A percentile compares a stretch with the other conserved stretches of the same genome.
Evolutionary conservation across 2,113 vertebrate genomes (phyloP).

Genomic region (Raja brachyura): DNA sequence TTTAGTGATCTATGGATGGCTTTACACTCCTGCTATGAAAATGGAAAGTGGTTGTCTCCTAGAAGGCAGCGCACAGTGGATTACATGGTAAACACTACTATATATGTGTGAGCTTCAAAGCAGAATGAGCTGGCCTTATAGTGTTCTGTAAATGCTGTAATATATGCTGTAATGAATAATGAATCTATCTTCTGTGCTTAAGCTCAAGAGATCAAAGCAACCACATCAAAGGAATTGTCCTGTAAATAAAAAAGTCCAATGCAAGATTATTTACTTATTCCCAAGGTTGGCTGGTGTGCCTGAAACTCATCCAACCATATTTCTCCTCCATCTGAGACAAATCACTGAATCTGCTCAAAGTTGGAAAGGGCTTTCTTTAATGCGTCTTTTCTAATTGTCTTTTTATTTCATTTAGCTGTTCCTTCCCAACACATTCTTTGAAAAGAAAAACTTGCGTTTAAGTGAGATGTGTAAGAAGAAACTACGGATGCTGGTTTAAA

Average conservation of each 20-base stretch:
- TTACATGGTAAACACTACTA: not conserved
- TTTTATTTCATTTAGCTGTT: not conserved
- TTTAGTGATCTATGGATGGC: not conserved
- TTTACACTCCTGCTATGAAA: not conserved
- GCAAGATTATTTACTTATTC: not conserved
- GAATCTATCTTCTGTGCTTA: not conserved
- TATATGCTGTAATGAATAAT: conserved; percentile 18
- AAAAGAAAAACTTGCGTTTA: not conserved
- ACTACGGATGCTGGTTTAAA: too few species aligned
- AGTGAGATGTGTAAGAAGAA: too few species aligned
- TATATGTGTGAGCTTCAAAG: not conserved
- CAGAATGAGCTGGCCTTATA: not conserved
- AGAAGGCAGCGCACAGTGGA: not conserved
- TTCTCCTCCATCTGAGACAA: not conserved
- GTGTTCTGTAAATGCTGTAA: not conserved
- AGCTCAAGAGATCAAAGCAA: not conserved
- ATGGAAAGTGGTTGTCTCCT: not conserved
- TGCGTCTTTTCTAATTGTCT: not conserved
- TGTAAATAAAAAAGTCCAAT: conserved; percentile 24
- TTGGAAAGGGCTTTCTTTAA: not conserved
- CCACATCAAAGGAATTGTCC: not conserved
- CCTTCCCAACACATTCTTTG: not conserved
- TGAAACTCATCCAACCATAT: conserved; percentile 12
- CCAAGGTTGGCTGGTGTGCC: not conserved
- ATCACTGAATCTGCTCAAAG: not conserved